These are phyloP conservation scores for Oxytorus armatus DNA, from an alignment of 2,888 invertebrate genomes.

Conservation along the genomic window DNA sequence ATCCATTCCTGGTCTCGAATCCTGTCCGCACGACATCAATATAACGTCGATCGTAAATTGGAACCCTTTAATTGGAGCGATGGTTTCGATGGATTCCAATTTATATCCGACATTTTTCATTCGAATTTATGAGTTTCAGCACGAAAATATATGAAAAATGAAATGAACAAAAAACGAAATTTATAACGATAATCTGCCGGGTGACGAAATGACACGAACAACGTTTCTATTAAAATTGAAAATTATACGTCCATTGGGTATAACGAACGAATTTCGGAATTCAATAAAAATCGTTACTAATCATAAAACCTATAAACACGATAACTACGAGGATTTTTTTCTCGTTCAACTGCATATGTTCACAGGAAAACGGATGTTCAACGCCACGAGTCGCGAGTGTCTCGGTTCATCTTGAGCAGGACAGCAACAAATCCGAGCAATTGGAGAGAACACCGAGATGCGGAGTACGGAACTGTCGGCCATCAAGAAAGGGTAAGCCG, in stretches of 20 bases:
- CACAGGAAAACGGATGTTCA: conserved; percentile 79
- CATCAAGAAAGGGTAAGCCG: conserved; percentile 76
- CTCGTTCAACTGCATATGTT: conserved; percentile 48
- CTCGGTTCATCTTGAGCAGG: conserved; percentile 82
- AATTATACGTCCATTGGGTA: neutral
- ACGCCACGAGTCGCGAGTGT: conserved; percentile 81
- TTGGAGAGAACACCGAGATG: conserved; percentile 79
- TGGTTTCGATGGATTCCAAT: neutral
- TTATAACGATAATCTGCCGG: neutral
- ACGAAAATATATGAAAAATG: too few species aligned
- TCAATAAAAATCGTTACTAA: neutral
- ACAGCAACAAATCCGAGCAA: conserved; percentile 83
- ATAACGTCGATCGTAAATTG: neutral
- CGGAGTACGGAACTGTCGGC: conserved; percentile 78
- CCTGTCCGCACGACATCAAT: neutral
- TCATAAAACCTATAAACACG: neutral
- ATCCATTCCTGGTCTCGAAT: neutral
- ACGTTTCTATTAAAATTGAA: neutral
- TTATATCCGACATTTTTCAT: neutral
- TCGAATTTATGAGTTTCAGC: conserved; percentile 2
- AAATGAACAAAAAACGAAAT: neutral
- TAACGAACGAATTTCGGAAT: neutral
- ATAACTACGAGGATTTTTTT: neutral
- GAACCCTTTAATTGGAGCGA: neutral
- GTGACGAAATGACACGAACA: neutral